Base-by-base conservation (phyloP, 1,140 invertebrate species). In the Drosophila bifasciata region DNA sequence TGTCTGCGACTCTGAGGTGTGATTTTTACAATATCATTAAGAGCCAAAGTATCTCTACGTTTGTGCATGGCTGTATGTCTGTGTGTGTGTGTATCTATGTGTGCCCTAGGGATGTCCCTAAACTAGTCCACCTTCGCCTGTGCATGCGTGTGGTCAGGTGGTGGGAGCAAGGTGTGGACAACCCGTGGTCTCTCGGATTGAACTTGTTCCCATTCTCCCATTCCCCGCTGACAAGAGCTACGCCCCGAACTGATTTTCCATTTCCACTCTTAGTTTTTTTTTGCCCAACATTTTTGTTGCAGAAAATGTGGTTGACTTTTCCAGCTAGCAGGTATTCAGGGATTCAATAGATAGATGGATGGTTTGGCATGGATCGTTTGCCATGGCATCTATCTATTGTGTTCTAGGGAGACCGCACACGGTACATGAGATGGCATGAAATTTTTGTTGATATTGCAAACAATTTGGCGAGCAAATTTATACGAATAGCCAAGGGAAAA, bases 1-100 rank as follows among this genome's bases (percentile, higher is more conserved):
- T 75, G 76, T 66, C 62, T 66, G 60, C 74, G 66, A 25, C 21
- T 58, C 17, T 45, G 63, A 89, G 83, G 83, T 88, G 83, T 88
- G 83, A 88, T 89, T 89, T 88, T 88, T 83, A 88, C 83, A 88
- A 88, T 88, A 83, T 88, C 83, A 89, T 88, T 88, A 86, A 71
- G 76, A 49, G 17, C 16, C 25, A 41, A 32, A n/a, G 32, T 36
- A 36, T 36, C 32, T 36, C 11, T 19, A 6, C 5, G 28, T 17
- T 11, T 36, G 44, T 46, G 13, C 46, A 32, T 43, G 40, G 15
- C n/a, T 36, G 40, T 72, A 46, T 32, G 44, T 40, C 48, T 41
- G 41, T 53, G 55, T 51, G 25, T 58, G 68, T 11, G 45, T 36
- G 28, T 44, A 36, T 45, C n/a, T 62, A 21, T 50, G 53, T 57